Evolutionary conservation across 2,113 vertebrate species (phyloP).

Genomic region (Telmatochromis brachygnathus): DNA sequence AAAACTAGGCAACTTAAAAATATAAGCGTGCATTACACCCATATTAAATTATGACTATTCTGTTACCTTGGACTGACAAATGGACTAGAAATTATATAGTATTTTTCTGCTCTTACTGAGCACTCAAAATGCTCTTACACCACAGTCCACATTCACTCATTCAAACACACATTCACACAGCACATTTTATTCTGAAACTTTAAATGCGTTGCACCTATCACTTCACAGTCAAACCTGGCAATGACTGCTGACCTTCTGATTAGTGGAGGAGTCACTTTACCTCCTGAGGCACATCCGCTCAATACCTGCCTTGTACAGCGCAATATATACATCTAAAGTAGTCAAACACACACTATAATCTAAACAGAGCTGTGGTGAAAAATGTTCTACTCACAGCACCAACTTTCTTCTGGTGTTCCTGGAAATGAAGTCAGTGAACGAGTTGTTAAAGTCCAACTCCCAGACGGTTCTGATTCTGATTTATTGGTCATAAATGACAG

Average conservation of each 20-base stretch:
- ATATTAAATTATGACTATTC: not conserved
- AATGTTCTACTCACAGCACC: not conserved
- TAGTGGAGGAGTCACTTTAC: not conserved
- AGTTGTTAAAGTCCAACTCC: not conserved
- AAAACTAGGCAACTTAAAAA: not conserved
- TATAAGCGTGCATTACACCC: not conserved
- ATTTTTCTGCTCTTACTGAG: not conserved
- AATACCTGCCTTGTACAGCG: not conserved
- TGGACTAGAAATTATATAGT: not conserved
- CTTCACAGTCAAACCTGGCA: not conserved
- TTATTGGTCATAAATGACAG: not conserved
- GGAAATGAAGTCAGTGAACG: not conserved
- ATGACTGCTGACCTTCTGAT: not conserved
- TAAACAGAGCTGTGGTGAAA: not conserved
- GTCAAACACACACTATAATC: not conserved
- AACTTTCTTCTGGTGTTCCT: not conserved
- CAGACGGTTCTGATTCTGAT: not conserved
- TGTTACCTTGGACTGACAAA: not conserved
- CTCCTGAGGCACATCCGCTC: not conserved
- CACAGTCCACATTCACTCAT: not conserved
- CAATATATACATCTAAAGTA: not conserved
- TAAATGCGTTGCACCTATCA: not conserved
- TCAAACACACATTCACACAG: not conserved
- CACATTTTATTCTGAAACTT: not conserved
- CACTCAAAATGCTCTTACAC: not conserved